Conservation (phyloP, 2,797 vertebrate species). For the Coracias cyanogaster region DNA sequence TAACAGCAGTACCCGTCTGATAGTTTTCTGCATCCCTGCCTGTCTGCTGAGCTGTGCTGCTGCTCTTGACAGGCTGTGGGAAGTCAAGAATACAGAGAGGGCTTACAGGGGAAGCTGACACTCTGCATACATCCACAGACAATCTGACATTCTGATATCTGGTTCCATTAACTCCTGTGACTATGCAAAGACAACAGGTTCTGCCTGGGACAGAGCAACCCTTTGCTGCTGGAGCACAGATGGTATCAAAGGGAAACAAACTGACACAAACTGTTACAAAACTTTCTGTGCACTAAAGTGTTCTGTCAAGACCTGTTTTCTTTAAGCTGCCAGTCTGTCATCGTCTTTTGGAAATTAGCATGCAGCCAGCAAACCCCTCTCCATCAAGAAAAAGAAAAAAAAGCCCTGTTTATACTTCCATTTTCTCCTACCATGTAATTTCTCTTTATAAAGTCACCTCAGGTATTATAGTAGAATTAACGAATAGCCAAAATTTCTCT, state of each 20-base stretch:
- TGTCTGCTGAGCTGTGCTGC: not conserved
- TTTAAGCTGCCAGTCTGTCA: slow-evolving; percentile 19
- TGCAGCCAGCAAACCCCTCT: not conserved
- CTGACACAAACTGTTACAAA: not conserved
- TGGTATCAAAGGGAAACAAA: not conserved
- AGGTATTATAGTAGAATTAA: not conserved
- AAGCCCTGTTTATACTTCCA: not conserved
- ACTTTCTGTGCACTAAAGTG: not conserved
- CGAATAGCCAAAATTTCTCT: not conserved
- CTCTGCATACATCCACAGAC: not conserved
- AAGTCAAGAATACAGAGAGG: not conserved
- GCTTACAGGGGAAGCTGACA: not conserved
- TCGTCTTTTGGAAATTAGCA: not conserved
- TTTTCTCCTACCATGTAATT: not conserved
- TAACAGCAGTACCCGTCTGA: not conserved
- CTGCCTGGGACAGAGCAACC: not conserved
- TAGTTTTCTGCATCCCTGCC: not conserved
- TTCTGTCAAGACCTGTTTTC: slow-evolving; percentile 27
- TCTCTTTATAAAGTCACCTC: not conserved
- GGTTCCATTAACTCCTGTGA: not conserved
- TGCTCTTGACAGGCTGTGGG: not conserved
- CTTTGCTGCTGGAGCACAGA: not conserved
- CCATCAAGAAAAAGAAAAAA: not conserved
- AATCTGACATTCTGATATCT: not conserved
- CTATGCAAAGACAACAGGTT: not conserved